Percentiles rank a stretch among this genome's conserved stretches.
These are phyloP conservation scores for Leptinotarsa rubiginosa DNA, from an alignment of 2,888 invertebrate genomes.

Conservation along the genomic window DNA sequence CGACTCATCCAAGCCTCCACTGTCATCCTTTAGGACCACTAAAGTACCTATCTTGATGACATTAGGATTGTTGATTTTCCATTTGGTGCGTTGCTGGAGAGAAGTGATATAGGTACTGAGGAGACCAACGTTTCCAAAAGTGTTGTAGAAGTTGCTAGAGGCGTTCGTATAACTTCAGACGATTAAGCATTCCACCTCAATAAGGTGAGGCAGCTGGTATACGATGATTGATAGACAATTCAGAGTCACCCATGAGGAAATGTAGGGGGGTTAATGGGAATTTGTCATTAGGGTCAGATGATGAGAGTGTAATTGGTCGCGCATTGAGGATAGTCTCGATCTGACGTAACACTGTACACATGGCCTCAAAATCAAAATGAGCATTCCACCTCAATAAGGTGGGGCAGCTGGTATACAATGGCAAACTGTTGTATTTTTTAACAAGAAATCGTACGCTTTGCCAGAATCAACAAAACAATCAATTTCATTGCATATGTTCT, in stretches of 20 bases:
- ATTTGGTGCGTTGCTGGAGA: constrained; percentile 8
- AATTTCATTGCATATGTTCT: background rate
- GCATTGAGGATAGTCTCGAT: constrained; percentile 30
- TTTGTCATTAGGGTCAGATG: constrained; percentile 23
- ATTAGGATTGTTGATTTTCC: background rate
- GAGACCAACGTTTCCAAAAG: constrained; percentile 26
- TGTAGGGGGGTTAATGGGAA: constrained; percentile 28
- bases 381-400: constrained; percentile 26
- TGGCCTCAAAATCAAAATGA: constrained; percentile 14
- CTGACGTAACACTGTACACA: constrained; percentile 24
- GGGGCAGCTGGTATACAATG: constrained; percentile 27
- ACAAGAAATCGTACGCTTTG: constrained; percentile 1
- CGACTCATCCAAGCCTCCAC: constrained; percentile 17
- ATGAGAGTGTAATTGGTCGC: constrained; percentile 16
- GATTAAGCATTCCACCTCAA: too few relatives aligned
- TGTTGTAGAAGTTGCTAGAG: constrained; percentile 16
- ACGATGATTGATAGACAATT: background rate
- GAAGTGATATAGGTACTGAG: constrained; percentile 6
- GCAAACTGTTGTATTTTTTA: constrained; percentile 25
- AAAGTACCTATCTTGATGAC: background rate
- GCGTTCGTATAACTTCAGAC: constrained; percentile 28
- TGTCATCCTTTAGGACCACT: background rate
- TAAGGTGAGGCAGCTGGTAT: too few relatives aligned
- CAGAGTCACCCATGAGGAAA: constrained; percentile 30
- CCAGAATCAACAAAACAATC: background rate